Evolutionary conservation across 2,888 invertebrate species (phyloP).

Genomic region (Lumbricus terrestris): DNA sequence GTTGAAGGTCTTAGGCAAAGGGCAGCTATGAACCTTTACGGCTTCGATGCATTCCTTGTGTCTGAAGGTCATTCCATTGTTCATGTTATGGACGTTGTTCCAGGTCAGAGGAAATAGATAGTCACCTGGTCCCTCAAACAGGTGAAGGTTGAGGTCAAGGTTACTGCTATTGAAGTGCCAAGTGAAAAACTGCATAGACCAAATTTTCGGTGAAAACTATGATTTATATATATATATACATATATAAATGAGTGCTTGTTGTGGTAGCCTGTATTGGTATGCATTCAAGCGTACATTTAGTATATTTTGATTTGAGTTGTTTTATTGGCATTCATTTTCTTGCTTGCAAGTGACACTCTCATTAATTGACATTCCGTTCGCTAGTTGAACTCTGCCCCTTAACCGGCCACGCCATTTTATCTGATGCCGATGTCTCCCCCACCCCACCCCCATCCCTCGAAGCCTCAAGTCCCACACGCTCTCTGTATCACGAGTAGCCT

Average conservation of each 20-base stretch:
- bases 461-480: neutral
- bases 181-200: too few species aligned
- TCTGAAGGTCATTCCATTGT: neutral
- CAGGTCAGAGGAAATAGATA: neutral
- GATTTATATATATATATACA: neutral
- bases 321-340: neutral
- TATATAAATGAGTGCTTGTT: neutral
- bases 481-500: neutral
- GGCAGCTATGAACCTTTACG: neutral
- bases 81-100: neutral
- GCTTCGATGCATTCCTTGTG: neutral
- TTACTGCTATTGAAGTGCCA: too few species aligned
- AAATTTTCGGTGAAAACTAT: too few species aligned
- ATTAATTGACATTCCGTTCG: neutral
- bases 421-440: neutral
- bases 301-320: neutral
- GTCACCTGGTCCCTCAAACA: too few species aligned
- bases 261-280: too few species aligned
- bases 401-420: too few species aligned
- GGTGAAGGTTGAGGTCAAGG: too few species aligned
- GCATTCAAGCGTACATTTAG: neutral
- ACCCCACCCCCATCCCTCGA: neutral
- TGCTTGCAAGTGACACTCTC: neutral
- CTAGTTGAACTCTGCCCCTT: neutral
- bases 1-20: neutral